phyloP scores from a whole-genome alignment of 2,113 vertebrate species.

The Bubo blakistoni region DNA sequence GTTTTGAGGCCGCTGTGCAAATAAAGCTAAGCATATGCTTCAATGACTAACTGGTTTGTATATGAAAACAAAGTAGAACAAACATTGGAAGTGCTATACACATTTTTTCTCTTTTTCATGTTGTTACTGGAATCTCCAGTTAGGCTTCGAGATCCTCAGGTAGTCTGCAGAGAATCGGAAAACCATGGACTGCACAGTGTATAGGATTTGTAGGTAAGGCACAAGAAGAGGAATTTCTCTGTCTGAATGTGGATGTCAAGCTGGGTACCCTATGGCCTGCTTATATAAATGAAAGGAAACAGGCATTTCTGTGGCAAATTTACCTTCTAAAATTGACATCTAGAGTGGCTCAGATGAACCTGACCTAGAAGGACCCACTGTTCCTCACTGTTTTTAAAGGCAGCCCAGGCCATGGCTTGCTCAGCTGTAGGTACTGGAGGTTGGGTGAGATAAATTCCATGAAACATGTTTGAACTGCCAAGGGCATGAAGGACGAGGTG shows the following conservation, averaged over 20 bases:
- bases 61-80: background rate
- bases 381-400: background rate
- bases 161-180: background rate
- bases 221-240: background rate
- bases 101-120: background rate
- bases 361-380: background rate
- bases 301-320: background rate
- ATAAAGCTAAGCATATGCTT: background rate
- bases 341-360: background rate
- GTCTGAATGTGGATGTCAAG: fast-evolving
- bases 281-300: background rate
- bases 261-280: background rate
- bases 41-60: background rate
- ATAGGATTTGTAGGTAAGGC: background rate
- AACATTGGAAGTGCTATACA: background rate
- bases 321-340: background rate
- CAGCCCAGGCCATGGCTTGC: background rate
- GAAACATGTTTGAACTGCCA: background rate
- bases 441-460: background rate
- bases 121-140: background rate
- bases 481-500: background rate
- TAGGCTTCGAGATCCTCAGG: background rate
- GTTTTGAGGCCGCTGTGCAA: background rate
- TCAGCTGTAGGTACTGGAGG: background rate
- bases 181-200: too few species aligned